A percentile compares a stretch with the other conserved stretches of the same genome.
Conservation (phyloP, 2,888 invertebrate species). For the Syritta pipiens region DNA sequence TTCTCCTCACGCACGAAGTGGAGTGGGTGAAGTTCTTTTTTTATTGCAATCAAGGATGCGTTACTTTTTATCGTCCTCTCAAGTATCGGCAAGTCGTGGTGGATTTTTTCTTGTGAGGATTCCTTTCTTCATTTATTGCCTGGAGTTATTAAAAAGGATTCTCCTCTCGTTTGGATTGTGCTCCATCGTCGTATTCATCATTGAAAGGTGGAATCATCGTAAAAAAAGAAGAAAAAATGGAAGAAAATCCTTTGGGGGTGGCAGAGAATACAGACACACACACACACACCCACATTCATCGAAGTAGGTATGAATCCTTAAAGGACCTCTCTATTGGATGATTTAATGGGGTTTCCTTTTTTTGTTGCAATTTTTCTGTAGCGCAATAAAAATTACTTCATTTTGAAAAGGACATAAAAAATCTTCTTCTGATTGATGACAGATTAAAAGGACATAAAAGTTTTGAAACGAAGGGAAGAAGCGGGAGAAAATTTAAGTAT, state of each 20-base stretch:
- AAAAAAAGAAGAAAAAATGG: slow-evolving; percentile 23
- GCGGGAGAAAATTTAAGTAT: not conserved
- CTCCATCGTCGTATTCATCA: slow-evolving; percentile 46
- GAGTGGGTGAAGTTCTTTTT: slow-evolving; percentile 40
- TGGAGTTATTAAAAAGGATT: slow-evolving; percentile 65
- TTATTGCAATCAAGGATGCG: slow-evolving; percentile 69
- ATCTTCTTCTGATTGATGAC: slow-evolving; percentile 60
- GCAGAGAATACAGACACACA: slow-evolving; percentile 14
- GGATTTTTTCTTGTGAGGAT: slow-evolving; percentile 29
- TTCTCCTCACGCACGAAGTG: no score
- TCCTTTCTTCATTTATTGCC: slow-evolving; percentile 54
- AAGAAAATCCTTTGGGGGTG: slow-evolving; percentile 5
- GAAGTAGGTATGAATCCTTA: slow-evolving; percentile 49
- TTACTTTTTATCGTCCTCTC: slow-evolving; percentile 65
- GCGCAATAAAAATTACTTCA: slow-evolving; percentile 64
- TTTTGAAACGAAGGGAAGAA: slow-evolving; percentile 22
- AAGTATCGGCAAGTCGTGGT: slow-evolving; percentile 64
- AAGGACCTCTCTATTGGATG: slow-evolving; percentile 59
- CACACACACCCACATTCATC: no score
- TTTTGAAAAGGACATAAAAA: slow-evolving; percentile 42
- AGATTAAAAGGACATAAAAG: slow-evolving; percentile 62
- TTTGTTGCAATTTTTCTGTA: slow-evolving; percentile 49
- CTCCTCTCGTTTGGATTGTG: slow-evolving; percentile 6
- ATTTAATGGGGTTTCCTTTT: slow-evolving; percentile 48
- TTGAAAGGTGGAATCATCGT: slow-evolving; percentile 63